Evolutionary conservation across 2,797 vertebrate genomes (phyloP).

Genomic region (Premnoplex brunnescens): DNA sequence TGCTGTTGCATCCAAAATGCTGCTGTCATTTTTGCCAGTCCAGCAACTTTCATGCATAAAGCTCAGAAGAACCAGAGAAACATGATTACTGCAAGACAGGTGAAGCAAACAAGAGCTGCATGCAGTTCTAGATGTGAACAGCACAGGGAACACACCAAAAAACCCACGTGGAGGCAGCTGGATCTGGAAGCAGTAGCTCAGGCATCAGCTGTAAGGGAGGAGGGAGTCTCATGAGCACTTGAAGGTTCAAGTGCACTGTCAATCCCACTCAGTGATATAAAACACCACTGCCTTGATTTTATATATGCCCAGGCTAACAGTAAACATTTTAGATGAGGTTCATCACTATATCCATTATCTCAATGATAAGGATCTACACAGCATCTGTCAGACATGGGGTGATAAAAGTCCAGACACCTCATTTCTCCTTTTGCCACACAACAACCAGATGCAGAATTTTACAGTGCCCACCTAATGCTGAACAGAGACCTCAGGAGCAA

Average conservation of each 20-base stretch:
- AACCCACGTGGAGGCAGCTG: rapidly evolving
- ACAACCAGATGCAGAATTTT: background rate
- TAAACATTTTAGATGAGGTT: background rate
- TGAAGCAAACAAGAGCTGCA: background rate
- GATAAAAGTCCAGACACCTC: background rate
- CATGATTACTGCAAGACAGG: rapidly evolving
- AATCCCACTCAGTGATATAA: background rate
- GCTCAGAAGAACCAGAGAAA: background rate
- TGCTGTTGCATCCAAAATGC: rapidly evolving
- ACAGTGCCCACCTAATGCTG: background rate
- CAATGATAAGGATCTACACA: background rate
- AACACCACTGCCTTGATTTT: background rate
- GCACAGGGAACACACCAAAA: background rate
- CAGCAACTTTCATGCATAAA: background rate
- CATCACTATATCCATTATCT: background rate
- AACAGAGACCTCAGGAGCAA: background rate
- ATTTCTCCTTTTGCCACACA: background rate
- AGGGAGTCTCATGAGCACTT: background rate
- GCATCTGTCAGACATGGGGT: background rate
- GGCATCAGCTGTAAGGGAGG: background rate
- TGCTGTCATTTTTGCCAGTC: background rate
- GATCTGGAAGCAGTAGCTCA: background rate
- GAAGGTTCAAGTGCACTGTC: background rate
- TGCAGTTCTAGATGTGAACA: background rate
- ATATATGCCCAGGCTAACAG: background rate